phyloP scores from a whole-genome alignment of 2,888 invertebrate genomes.

The Cryptus viduatorius region DNA sequence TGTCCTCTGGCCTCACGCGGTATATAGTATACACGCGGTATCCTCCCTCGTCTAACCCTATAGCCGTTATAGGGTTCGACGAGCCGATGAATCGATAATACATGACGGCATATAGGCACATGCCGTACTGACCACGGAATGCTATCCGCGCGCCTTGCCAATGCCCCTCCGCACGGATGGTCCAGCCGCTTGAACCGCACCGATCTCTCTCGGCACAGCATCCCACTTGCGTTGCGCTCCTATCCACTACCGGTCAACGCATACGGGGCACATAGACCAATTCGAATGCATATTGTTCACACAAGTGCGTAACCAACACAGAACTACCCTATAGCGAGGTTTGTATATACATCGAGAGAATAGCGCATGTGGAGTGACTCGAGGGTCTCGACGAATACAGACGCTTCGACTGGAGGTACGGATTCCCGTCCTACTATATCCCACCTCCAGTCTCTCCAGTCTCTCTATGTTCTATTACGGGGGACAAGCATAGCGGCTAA shows the following conservation, averaged over 20 bases:
- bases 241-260: conserved; percentile 37
- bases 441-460: conserved; percentile 38
- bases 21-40: neutral
- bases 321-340: neutral
- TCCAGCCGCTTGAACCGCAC: conserved; percentile 54
- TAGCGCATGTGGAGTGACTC: neutral
- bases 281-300: conserved; percentile 13
- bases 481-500: conserved; percentile 80
- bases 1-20: conserved; percentile 1
- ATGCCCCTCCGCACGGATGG: conserved; percentile 50
- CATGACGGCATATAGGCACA: conserved; percentile 82
- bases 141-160: conserved; percentile 79
- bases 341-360: conserved; percentile 3
- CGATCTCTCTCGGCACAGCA: conserved; percentile 44
- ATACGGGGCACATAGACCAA: conserved; percentile 57
- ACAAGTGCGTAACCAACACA: neutral
- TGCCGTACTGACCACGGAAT: conserved; percentile 84
- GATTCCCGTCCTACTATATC: conserved; percentile 22
- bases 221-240: conserved; percentile 49
- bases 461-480: conserved; percentile 76
- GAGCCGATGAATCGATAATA: conserved; percentile 81
- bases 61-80: conserved; percentile 63
- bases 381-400: conserved; percentile 37
- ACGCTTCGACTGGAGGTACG: conserved; percentile 29
- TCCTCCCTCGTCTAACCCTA: neutral